Base-by-base conservation (phyloP, 2,888 invertebrate species). In the Cheilosia vulpina region DNA sequence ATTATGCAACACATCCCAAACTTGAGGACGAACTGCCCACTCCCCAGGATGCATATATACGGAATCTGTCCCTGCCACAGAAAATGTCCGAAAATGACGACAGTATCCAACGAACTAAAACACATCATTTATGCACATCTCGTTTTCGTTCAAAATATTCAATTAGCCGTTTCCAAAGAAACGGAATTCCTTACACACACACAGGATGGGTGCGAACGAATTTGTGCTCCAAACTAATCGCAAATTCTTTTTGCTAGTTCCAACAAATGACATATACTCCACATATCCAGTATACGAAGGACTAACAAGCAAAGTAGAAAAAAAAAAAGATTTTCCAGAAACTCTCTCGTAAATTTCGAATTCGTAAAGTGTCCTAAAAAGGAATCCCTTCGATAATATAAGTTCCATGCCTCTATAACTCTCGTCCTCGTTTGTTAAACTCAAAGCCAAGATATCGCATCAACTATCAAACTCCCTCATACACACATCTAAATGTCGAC, bases 361-460 rank as follows among this genome's bases (percentile, higher is more conserved):
- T 85, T 81, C 85, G 76, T 52, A 85, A 77, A 85, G 85, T 81
- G 85, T 85, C 81, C 85, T 77, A 77, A 85, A 85, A 77, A 77
- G 77, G 72, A 85, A 81, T 85, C 69, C 60, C 76, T 68, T 62
- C 76, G 71, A 85, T 85, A 85, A 13, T 11, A 85, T 85, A 85
- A 81, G 81, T 81, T 85, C 72, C 72, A 76, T 62, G 85, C 65
- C 65, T 65, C 71, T 58, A 63, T 55, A 21, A 38, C 34, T 34
- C 21, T 5, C 52, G 31, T 24, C 43, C 58, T 50, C 58, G 17
- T 43, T 41, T 4, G 65, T 60, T 19, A 31, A 62, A 62, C 27
- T 63, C 71, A 63, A 65, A 71, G 78, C 41, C 71, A 85, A 85
- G 66, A 77, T 71, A 81, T 85, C 71, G 60, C 76, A 85, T 85